These are phyloP conservation scores for Hyppa rectilinea DNA, from an alignment of 2,888 invertebrate species.

Conservation along the genomic window DNA sequence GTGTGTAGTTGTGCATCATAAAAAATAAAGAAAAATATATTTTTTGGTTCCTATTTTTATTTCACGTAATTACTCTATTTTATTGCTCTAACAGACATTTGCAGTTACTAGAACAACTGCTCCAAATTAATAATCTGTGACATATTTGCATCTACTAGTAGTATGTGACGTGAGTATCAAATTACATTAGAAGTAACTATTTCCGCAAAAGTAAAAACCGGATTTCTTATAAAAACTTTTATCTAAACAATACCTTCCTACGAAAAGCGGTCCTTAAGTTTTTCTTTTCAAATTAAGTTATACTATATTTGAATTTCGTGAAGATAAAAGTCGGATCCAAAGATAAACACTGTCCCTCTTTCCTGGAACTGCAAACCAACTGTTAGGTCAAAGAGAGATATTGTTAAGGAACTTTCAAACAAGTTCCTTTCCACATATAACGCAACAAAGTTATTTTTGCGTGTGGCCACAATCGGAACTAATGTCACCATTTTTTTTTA, in stretches of 20 bases:
- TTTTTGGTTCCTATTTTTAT: constrained; percentile 16
- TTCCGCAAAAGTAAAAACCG: neutral
- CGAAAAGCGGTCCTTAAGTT: constrained; percentile 4
- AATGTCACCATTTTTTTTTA: too few species aligned
- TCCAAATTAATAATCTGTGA: neutral
- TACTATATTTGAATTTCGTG: constrained; percentile 23
- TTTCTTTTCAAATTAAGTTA: constrained; percentile 27
- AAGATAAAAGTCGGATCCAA: constrained; percentile 1
- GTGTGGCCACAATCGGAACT: too few species aligned
- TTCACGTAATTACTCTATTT: neutral
- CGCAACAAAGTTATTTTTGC: too few species aligned
- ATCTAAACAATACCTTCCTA: neutral
- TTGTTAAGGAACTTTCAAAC: too few species aligned
- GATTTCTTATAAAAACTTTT: neutral
- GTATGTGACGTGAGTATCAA: neutral
- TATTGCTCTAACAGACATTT: neutral
- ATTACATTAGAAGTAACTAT: neutral
- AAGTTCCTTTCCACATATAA: too few species aligned
- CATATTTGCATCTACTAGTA: neutral
- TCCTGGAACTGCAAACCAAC: constrained; percentile 1
- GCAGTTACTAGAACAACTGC: neutral
- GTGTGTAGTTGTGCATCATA: constrained; percentile 17
- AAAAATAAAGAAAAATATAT: neutral
- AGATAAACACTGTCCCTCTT: neutral
- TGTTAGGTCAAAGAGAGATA: neutral